Evolutionary conservation across 2,113 vertebrate genomes (phyloP).

Genomic region (Cyphomyrus discorhynchus): DNA sequence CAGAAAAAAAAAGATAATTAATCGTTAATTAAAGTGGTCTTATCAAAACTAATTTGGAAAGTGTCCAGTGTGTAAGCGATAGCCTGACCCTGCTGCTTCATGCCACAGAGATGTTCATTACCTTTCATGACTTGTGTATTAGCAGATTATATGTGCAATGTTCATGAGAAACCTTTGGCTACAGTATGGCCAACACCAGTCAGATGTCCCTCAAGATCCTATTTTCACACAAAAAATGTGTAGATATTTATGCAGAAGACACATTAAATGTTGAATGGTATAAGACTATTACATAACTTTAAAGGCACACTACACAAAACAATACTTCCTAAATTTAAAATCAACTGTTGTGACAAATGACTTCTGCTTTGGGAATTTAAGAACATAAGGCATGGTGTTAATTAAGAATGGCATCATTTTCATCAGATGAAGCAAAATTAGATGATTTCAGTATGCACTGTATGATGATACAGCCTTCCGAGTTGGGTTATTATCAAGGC

Average conservation of each 20-base stretch:
- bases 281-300: neutral
- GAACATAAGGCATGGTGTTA: neutral
- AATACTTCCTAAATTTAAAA: neutral
- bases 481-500: neutral
- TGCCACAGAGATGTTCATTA: neutral
- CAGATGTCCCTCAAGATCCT: neutral
- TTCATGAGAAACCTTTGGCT: neutral
- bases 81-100: neutral
- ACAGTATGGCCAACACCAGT: neutral
- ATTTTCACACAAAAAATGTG: neutral
- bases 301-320: neutral
- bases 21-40: neutral
- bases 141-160: neutral
- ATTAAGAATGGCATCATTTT: neutral
- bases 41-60: neutral
- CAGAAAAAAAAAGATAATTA: neutral
- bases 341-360: neutral
- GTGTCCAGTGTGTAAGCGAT: neutral
- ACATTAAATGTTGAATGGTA: neutral
- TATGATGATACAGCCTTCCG: neutral
- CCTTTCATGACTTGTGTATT: neutral
- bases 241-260: neutral
- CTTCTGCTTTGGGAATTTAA: neutral
- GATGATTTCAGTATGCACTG: neutral
- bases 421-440: neutral